Conservation (phyloP, 2,113 vertebrate genomes). For the Hippocampus abdominalis region DNA sequence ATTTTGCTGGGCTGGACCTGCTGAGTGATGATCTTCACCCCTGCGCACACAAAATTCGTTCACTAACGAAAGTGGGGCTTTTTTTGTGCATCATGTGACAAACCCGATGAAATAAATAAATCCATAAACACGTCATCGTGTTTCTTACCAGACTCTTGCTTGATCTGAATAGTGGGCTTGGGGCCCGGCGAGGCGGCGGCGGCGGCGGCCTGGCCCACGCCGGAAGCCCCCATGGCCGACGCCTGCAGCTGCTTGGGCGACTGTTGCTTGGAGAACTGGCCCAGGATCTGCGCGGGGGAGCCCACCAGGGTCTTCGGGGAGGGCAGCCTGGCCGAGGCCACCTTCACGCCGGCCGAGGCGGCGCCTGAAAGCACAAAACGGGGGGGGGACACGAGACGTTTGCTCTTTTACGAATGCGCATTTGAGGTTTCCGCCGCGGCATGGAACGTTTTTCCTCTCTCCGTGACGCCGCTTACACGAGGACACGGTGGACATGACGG, state of each 20-base stretch:
- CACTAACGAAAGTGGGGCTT: too few relatives aligned
- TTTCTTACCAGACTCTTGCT: constrained; percentile 89
- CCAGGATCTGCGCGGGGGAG: constrained; percentile 86
- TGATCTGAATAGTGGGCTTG: constrained; percentile 98
- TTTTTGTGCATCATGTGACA: too few relatives aligned
- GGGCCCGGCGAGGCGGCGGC: constrained; percentile 72
- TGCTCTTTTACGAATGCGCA: background rate
- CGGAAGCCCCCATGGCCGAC: constrained; percentile 58
- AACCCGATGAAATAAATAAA: too few relatives aligned
- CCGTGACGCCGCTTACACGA: constrained; percentile 69
- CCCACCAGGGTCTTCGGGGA: constrained; percentile 89
- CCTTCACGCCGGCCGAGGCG: constrained; percentile 85
- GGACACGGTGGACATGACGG: constrained; percentile 92
- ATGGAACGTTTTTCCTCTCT: background rate
- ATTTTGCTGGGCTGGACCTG: constrained; percentile 99
- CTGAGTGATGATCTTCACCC: constrained; percentile 99
- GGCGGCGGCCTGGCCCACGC: constrained; percentile 69
- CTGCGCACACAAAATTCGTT: constrained; percentile 55
- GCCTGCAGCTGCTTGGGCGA: constrained; percentile 79
- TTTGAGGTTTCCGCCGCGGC: background rate
- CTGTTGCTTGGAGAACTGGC: constrained; percentile 92
- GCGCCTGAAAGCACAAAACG: constrained; percentile 61
- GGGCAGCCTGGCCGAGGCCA: constrained; percentile 85
- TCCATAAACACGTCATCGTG: too few relatives aligned
- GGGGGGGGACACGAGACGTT: background rate